Conservation (phyloP, 2,797 vertebrate genomes). For the Thaleichthys pacificus region DNA sequence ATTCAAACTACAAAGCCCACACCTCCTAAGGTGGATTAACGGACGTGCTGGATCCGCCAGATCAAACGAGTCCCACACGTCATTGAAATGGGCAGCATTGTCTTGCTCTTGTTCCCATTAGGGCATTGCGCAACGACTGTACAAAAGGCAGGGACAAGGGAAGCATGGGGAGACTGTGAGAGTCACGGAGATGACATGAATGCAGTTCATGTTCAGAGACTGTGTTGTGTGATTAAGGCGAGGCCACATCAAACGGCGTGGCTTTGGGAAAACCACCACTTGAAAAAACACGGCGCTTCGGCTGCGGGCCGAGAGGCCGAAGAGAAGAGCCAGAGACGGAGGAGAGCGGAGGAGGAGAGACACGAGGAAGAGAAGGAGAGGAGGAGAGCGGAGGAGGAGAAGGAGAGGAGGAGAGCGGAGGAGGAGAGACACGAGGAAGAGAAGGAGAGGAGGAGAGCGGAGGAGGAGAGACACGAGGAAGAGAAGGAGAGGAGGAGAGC, state of each 20-base stretch:
- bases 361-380: slow-evolving; percentile 37
- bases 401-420: slow-evolving; percentile 3
- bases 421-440: slow-evolving; percentile 52
- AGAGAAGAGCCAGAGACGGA: slow-evolving; percentile 59
- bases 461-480: slow-evolving; percentile 13
- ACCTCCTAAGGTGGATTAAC: slow-evolving; percentile 68
- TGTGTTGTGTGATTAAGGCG: slow-evolving; percentile 79
- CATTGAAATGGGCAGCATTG: slow-evolving; percentile 68
- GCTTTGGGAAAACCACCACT: slow-evolving; percentile 72
- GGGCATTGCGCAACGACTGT: slow-evolving; percentile 67
- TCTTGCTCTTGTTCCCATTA: slow-evolving; percentile 62
- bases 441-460: slow-evolving; percentile 48
- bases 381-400: slow-evolving; percentile 52
- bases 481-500: slow-evolving; percentile 49
- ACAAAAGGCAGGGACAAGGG: slow-evolving; percentile 27
- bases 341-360: slow-evolving; percentile 54
- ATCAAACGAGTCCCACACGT: slow-evolving; percentile 65
- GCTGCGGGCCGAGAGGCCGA: slow-evolving; percentile 58
- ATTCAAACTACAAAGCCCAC: slow-evolving; percentile 74
- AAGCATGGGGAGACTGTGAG: slow-evolving; percentile 40
- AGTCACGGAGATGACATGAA: slow-evolving; percentile 66
- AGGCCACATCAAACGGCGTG: slow-evolving; percentile 77
- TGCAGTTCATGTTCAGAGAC: slow-evolving; percentile 76
- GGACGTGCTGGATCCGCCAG: slow-evolving; percentile 59
- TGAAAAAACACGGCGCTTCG: slow-evolving; percentile 76